Evolutionary conservation across 2,113 vertebrate species (phyloP).

Genomic region (Podarcis cretensis): DNA sequence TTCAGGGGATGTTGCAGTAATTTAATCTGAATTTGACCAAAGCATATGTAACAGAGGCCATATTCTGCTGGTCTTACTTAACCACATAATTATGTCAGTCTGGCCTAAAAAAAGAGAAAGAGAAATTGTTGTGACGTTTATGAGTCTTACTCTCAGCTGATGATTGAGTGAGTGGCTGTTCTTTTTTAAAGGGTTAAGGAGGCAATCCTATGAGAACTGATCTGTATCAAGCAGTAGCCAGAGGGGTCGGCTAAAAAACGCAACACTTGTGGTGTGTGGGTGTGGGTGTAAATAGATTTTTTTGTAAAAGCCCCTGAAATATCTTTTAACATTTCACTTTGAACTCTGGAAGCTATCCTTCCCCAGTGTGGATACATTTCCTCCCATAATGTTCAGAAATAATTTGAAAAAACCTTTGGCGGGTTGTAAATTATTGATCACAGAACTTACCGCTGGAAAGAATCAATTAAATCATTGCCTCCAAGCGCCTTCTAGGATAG

Average conservation of each 20-base stretch:
- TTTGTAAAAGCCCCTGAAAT: neutral
- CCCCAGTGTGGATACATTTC: conserved; percentile 53
- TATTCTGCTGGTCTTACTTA: neutral
- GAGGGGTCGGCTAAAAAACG: neutral
- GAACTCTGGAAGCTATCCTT: conserved; percentile 50
- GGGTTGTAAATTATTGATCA: conserved; percentile 72
- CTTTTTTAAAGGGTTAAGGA: neutral
- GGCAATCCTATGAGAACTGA: neutral
- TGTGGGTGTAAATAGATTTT: neutral
- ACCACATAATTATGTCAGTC: neutral
- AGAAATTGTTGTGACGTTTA: too few species aligned
- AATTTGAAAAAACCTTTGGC: conserved; percentile 53
- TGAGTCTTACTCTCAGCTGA: neutral
- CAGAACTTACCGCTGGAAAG: conserved; percentile 67
- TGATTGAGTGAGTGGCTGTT: too few species aligned
- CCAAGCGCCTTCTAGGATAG: conserved; percentile 45
- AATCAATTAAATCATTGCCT: conserved; percentile 60
- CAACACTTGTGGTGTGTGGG: too few species aligned
- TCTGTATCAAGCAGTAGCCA: too few species aligned
- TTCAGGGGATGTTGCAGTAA: too few species aligned
- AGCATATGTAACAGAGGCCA: neutral
- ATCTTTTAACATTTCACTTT: conserved; percentile 34
- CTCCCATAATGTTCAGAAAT: conserved; percentile 47
- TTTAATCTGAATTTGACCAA: too few species aligned
- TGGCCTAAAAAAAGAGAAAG: neutral